Base-by-base conservation (phyloP, 64 coral and sea anemone genomes). In the Cladopsammia gracilis region DNA sequence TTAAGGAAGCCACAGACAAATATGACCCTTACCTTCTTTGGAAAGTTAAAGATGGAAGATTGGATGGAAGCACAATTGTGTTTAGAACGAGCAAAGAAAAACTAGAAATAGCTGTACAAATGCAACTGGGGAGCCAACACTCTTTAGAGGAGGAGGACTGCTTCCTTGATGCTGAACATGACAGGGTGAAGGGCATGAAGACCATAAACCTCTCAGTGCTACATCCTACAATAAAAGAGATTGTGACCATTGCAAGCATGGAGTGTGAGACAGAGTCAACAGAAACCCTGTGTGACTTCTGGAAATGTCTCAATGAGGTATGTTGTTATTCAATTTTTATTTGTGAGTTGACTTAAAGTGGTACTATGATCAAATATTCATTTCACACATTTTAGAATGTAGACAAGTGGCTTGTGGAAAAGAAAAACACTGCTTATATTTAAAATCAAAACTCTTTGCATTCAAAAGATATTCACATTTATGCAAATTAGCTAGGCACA, bases 171-270 rank as follows among this genome's bases (percentile, higher is more conserved):
- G 88, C 74, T n/a, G 58, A 90, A 48, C 75, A 90, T 73, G 60
- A 85, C 82, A 6, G 82, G 44, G 82, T 85, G 44, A 26, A 85
- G 59, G 50, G 50, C 48, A 46, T 66, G 82, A 85, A 85, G 47
- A 85, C 82, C 60, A 85, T 85, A 64, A 90, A 90, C 88, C 64
- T 89, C 43, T 48, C 25, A 9, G 87, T 89, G 42, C 24, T 62
- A 89, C 87, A 89, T 89, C 87, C 87, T 43, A 77, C 87, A 23
- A 52, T 89, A 52, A 89, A 89, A 77, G 87, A 89, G 64, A 23
- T 58, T 77, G 88, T 90, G 22, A 66, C 88, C 46, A 49, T 78
- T 47, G 75, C 62, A 62, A 70, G 88, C 88, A 90, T 90, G 74
- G 88, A 90, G 26, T 90, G 74, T 77, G 51, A 90, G 57, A 64